Evolutionary conservation across 2,888 invertebrate species (phyloP), one percentile per base, ranked within the genome.

Genomic region (Alcis repandata): DNA sequence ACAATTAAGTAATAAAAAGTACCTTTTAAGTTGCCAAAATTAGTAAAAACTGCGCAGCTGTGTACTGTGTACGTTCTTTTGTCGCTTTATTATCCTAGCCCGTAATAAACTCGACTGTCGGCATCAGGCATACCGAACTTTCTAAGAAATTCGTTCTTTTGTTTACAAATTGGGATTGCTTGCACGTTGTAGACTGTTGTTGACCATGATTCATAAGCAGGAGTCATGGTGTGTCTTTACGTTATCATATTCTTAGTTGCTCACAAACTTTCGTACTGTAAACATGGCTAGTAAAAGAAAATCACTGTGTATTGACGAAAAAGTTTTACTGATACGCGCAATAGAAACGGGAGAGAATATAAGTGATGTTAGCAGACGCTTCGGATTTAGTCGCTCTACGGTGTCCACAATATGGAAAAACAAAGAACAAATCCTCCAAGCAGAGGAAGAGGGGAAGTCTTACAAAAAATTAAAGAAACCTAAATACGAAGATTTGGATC

Each of bases 321-420:
- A 27, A 46, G 22, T 22, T 11, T 46, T 2, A 7, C 1, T 46
- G n/a, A 46, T 46, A 46, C 27, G 46, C n/a, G 22, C 13, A n/a
- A 46, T 46, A 13, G 22, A 46, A 27, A 27, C 11, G 22, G 46
- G 27, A 46, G n/a, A 46, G 4, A 46, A n/a, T 6, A 46, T 6
- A 46, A 27, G 27, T 27, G 46, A 46, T 7, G 46, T 46, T 46
- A 27, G 46, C 1, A 46, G n/a, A 22, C 46, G 22, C 27, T 27
- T 46, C n/a, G 27, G 7, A 46, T n/a, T 46, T 3, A 46, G 46
- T 27, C 11, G 1, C 0, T 49, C 49, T 17, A 49, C 49, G 9
- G 49, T 49, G 7, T 1, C 49, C 9, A 33, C 49, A 2, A 49
- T 49, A 10, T 49, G 49, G 49, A 49, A 49, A 33, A 49, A 49